Evolutionary conservation across 2,888 invertebrate species (phyloP).

Genomic region (Anagyrus pseudococci): DNA sequence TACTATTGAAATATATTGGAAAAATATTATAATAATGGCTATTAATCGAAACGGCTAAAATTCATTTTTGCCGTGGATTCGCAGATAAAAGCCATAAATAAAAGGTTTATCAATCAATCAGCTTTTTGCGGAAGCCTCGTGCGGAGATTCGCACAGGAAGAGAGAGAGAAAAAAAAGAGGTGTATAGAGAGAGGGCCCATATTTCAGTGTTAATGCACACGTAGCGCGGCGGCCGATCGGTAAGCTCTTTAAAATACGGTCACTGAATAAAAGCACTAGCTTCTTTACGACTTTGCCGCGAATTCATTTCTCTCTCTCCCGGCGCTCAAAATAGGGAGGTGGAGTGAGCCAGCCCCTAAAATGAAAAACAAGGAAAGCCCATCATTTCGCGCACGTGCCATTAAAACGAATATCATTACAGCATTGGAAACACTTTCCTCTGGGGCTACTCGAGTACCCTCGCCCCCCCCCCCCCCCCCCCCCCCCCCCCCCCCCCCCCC

Average conservation of each 20-base stretch:
- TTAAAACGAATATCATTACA: conserved; percentile 32
- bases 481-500: too few species aligned
- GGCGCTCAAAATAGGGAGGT: background rate
- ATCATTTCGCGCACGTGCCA: conserved; percentile 30
- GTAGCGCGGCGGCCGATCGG: background rate
- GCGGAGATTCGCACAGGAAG: too few species aligned
- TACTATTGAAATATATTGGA: too few species aligned
- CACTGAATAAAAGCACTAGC: conserved; percentile 14
- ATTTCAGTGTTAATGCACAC: too few species aligned
- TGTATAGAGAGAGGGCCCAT: too few species aligned
- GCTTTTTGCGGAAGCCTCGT: background rate
- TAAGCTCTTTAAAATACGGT: conserved; percentile 4
- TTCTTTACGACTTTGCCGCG: background rate
- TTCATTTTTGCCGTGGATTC: background rate
- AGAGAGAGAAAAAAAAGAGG: too few species aligned
- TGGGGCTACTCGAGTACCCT: too few species aligned
- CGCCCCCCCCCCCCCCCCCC: too few species aligned
- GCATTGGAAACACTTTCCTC: conserved; percentile 15
- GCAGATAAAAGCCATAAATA: conserved; percentile 5
- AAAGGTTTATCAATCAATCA: background rate
- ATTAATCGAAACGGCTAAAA: background rate
- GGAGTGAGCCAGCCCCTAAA: too few species aligned
- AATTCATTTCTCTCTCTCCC: conserved; percentile 30
- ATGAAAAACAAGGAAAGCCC: conserved; percentile 12
- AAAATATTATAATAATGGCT: too few species aligned